Base-by-base conservation (phyloP, 2,888 invertebrate genomes). In the Tortricodes alternella region DNA sequence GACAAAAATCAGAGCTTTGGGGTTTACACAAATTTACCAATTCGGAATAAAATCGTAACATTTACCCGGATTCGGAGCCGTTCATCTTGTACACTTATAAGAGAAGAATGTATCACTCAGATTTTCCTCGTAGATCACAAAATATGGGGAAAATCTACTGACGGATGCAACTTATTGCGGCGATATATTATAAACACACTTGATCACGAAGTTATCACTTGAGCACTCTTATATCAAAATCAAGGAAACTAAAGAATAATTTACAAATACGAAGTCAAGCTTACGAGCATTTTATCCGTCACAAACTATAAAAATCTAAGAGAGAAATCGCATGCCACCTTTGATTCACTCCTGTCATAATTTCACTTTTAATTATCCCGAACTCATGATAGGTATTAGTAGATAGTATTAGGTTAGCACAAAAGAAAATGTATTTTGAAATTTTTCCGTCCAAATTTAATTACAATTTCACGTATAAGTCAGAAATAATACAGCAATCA, bases 61-160 rank as follows among this genome's bases (percentile, higher is more conserved):
- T 67, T 94, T 94, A 95, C 95, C 95, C 95, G 91, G 95, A 94
- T 91, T 95, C 95, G 71, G 95, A 94, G 85, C 94, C 93, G 92
- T 95, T 95, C 95, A 95, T 95, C 78, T 78, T 91, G 85, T 68
- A 66, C 60, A 64, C 63, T 74, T 76, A 63, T 62, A 27, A 39
- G 24, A 59, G 53, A 63, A 65, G 63, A 63, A 65, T 65, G 69
- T 66, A 63, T 60, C 64, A 59, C 58, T 60, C 71, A 76, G 73
- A 71, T 72, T 71, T 69, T 76, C 67, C 63, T 73, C 66, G 59
- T 60, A 63, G 68, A 68, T 64, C 70, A 70, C 72, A 63, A 75
- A 66, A 70, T 69, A 76, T 73, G 73, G 76, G 73, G 74, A 66
- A 64, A 63, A 63, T 71, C 74, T 73, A 66, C 71, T 67, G 63